Evolutionary conservation across 2,113 vertebrate species (phyloP), one percentile per base, ranked within the genome.

Genomic region (Hippocampus barbouri): DNA sequence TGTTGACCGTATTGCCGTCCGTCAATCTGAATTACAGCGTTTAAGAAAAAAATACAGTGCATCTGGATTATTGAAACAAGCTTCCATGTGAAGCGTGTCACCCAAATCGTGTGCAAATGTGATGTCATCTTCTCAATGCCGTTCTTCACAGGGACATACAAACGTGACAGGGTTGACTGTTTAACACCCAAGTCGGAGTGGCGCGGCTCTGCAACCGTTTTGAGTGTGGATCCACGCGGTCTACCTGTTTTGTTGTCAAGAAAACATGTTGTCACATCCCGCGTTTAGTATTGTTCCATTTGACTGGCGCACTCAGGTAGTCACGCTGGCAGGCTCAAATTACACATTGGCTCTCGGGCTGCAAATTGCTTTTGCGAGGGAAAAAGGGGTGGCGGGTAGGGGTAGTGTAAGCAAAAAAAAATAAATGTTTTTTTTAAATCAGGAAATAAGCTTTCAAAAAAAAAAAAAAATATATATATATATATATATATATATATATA

Each of bases 241-340:
- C n/a, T 75, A 0, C 61, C 38, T 3, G 66, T 67, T 84, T 64
- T 23, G 40, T 76, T 71, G 59, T 2, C 1, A 2, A 66, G 40
- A 59, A 59, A 34, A 59, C 45, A 60, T 60, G 68, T 67, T n/a
- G 54, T 72, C 16, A 14, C 71, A 68, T 66, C 60, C 71, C 23
- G 72, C 71, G 1, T 79, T 83, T 57, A 79, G 71, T 3, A 2
- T 73, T 41, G 72, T 80, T 20, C 27, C 69, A 64, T 68, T 70
- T 81, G 74, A 85, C 68, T 79, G 76, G 85, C 60, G 15, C 12
- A 1, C 66, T 75, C 68, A 43, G n/a, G 68, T 72, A 78, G 67
- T 79, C 62, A 70, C 47, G n/a, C n/a, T 72, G 74, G 76, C 82
- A 84, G 67, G 72, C 69, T 77, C 43, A 73, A 82, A 88, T 86